Evolutionary conservation across 2,113 vertebrate genomes (phyloP), one percentile per base, ranked within the genome.

Genomic region (Planiliza haematocheilus): DNA sequence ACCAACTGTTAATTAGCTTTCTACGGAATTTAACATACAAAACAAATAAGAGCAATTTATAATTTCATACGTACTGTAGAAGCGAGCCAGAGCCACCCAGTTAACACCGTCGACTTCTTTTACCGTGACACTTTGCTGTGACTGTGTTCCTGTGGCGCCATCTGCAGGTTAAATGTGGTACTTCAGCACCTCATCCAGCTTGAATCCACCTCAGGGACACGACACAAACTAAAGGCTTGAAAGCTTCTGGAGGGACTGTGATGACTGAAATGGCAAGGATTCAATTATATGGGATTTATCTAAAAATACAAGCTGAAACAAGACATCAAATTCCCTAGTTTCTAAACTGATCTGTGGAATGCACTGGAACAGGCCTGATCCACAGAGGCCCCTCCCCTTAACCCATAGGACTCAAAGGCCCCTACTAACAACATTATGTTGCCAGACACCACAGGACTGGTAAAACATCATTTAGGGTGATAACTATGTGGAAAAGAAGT

Each of bases 91-190:
- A 30, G 1, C 8, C 52, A 17, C 12, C 9, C 10, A 52, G 7
- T 58, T 11, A 13, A 8, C 11, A 51, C 24, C 24, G 56, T 38
- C 24, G n/a, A 20, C 10, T 8, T 37, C 7, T 34, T 41, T 24
- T 14, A 17, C 18, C 30, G 46, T 10, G 2, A 6, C 20, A 7
- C 24, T 30, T 1, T 34, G 63, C 11, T 49, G 39, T 37, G 43
- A 12, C 4, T 37, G 30, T 84, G 67, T 21, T 65, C 57, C 18
- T 61, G 46, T 75, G 61, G 64, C 17, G 5, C 83, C 85, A 83
- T 48, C 81, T 88, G 55, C 74, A 72, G 89, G 74, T 64, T 1
- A 30, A 1, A 53, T 4, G 10, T 16, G 30, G 7, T 10, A 5
- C 11, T 18, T 20, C 64, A 38, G 30, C 8, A 14, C 6, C 3